Conservation (phyloP, 2,888 invertebrate species). For the Microchrysa polita region DNA sequence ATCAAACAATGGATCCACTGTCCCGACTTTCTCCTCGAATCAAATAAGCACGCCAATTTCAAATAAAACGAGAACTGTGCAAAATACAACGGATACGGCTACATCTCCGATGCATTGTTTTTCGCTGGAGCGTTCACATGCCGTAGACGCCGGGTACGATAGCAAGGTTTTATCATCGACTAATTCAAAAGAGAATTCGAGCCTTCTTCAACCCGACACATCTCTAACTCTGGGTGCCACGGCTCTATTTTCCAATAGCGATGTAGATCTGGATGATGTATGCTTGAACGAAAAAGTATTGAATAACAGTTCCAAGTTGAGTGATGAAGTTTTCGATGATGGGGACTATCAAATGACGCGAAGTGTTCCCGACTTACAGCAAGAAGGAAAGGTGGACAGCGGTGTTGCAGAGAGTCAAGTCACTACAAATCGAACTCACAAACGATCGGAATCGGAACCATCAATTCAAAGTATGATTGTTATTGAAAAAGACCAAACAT, state of each 20-base stretch:
- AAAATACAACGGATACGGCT: constrained; percentile 52
- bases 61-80: background rate
- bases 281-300: constrained; percentile 81
- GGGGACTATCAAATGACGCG: constrained; percentile 59
- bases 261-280: constrained; percentile 83
- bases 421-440: constrained; percentile 58
- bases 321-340: constrained; percentile 57
- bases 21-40: constrained; percentile 1
- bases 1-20: constrained; percentile 44
- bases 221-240: constrained; percentile 72
- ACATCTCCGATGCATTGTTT: constrained; percentile 51
- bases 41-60: background rate
- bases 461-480: constrained; percentile 59
- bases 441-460: constrained; percentile 64
- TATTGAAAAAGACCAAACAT: constrained; percentile 46
- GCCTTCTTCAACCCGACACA: constrained; percentile 63
- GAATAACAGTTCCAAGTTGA: constrained; percentile 62
- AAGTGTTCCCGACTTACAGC: constrained; percentile 62
- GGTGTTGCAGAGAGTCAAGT: constrained; percentile 20
- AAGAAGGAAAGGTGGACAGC: constrained; percentile 42
- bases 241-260: constrained; percentile 87
- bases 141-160: constrained; percentile 53
- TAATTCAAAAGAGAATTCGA: background rate
- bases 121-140: constrained; percentile 54
- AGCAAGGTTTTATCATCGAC: background rate